Evolutionary conservation across 2,113 vertebrate genomes (phyloP), one percentile per base, ranked within the genome.

Genomic region (Hyla sarda): DNA sequence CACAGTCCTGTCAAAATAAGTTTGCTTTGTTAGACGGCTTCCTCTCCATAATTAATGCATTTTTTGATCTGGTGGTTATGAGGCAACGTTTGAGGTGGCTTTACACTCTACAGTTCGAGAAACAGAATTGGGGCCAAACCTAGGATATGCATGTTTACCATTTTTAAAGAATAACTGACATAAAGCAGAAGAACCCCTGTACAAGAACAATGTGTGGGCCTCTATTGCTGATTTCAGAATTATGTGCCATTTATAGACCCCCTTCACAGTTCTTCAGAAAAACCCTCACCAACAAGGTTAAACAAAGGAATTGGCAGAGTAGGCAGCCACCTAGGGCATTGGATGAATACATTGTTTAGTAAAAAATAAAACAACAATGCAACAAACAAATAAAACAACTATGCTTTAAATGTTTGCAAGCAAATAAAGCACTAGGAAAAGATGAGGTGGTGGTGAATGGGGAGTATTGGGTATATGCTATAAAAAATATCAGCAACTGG

Each of bases 1-100:
- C 97, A 92, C 98, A 99, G 92, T 99, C 98, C 98, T 99, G 82
- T 9, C 77, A 32, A 48, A 84, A 45, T 87, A 13, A 71, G 9
- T 9, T 58, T 30, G 72, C 41, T 56, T 48, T 87, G 75, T 86
- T 86, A 86, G 47, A 77, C 50, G 12, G 67, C 45, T 82, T 87
- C 67, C 52, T 74, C 73, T 76, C 48, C 52, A 81, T 86, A 86
- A 86, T 80, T 86, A 73, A 86, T 76, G 73, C 34, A 41, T 78
- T n/a, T 83, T 83, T 69, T 86, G 79, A 71, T 58, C 79, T 82
- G 41, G 72, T 34, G 69, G 56, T 54, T 71, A 83, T 77, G 73
- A 77, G 60, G 74, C 67, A 54, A n/a, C 16, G 16, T 62, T 60
- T 0, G 19, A 60, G 71, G 56, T 19, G 47, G 28, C 16, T 10